Evolutionary conservation across 2,797 vertebrate species (phyloP), one percentile per base, ranked within the genome.

Genomic region (Rhynchotus rufescens): DNA sequence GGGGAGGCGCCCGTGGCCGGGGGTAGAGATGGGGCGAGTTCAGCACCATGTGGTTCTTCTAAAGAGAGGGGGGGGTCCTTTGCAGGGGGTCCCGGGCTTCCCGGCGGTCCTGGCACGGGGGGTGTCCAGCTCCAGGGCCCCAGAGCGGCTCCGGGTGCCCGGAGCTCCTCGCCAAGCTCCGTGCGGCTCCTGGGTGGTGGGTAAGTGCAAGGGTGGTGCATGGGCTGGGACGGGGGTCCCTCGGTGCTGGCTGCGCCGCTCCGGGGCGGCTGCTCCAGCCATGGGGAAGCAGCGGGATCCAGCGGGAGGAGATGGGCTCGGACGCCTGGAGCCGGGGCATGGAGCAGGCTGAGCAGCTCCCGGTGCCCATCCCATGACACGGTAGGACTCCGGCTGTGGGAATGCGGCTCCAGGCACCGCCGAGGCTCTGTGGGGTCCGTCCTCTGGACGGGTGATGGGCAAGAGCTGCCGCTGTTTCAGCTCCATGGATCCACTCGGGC

Each of bases 41-140:
- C 97, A 98, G 98, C 97, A 98, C 97, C 97, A 80, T 95, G 94
- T 92, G 93, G 93, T 95, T 97, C 86, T 36, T 89, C 57, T 89
- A 80, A 96, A 97, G 97, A 84, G 86, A 4, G 5, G 5, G 87
- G 87, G 80, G 72, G 25, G 8, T 36, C 66, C 49, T 68, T 38
- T 12, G 26, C 15, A 14, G 66, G 61, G 86, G 8, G 22, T 34
- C 49, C 65, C 22, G 47, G 23, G 47, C 52, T 26, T 32, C 25
- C 77, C 4, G 1, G 61, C 20, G 45, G 44, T 45, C 17, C 44
- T 19, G 44, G 45, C 45, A 11, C 20, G 47, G 47, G 12, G 21
- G 12, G 47, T 22, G 21, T 12, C 47, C 47, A 22, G 47, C 47
- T 47, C 47, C 47, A 19, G 19, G 47, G 47, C 47, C 12, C 47